Conservation (phyloP, 2,797 vertebrate species). For the Phrynocephalus forsythii region DNA sequence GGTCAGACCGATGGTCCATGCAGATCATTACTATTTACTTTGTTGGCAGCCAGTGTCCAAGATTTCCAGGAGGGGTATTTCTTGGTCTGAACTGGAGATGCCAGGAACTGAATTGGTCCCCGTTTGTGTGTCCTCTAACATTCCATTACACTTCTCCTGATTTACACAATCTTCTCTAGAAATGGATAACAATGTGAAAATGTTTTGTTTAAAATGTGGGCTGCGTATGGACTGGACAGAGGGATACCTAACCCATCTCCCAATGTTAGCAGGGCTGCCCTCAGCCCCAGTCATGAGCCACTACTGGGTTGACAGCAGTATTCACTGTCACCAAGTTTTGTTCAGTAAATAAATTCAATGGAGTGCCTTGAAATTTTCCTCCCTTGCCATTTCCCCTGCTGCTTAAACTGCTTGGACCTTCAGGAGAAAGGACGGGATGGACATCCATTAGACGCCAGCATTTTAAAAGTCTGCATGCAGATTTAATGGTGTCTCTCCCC, state of each 20-base stretch:
- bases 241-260: no score
- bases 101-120: background rate
- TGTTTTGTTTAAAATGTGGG: background rate
- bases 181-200: background rate
- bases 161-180: background rate
- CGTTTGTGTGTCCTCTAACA: background rate
- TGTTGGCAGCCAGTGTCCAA: no score
- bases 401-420: background rate
- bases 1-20: background rate
- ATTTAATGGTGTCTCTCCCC: conserved; percentile 37
- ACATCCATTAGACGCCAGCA: background rate
- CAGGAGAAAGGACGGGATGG: background rate
- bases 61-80: background rate
- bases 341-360: background rate
- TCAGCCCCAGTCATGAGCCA: no score
- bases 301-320: background rate
- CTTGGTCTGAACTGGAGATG: background rate
- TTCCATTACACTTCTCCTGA: background rate
- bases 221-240: no score
- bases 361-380: background rate
- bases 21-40: background rate
- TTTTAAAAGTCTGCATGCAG: conserved; percentile 36
- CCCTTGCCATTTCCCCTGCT: background rate
- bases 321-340: background rate
- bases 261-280: no score